Conservation (phyloP, 2,888 invertebrate genomes). For the Xestia c-nigrum region DNA sequence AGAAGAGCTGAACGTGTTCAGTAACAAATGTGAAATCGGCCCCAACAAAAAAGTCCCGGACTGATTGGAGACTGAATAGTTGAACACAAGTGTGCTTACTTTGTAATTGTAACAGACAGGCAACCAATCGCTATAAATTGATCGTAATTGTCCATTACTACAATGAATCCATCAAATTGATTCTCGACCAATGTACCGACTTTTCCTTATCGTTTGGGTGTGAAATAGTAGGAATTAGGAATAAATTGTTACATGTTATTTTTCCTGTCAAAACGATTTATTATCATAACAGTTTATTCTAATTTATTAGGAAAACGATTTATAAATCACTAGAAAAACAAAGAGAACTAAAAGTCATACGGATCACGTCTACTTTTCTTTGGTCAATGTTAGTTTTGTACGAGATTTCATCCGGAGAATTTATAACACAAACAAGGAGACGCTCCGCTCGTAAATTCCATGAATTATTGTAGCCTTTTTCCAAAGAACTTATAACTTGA, state of each 20-base stretch:
- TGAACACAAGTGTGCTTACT: slow-evolving; percentile 13
- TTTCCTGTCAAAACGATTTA: slow-evolving; percentile 22
- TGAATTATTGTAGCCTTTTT: neutral
- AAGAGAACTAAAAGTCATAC: neutral
- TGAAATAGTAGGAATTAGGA: slow-evolving; percentile 6
- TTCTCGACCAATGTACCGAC: slow-evolving; percentile 16
- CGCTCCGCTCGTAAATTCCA: neutral
- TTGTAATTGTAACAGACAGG: slow-evolving; percentile 28
- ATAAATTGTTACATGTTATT: neutral
- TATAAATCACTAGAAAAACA: neutral
- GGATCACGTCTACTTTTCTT: slow-evolving; percentile 4
- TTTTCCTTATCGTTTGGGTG: slow-evolving; percentile 35
- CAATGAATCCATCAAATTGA: slow-evolving; percentile 38
- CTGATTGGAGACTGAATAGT: neutral
- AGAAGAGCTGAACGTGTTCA: neutral
- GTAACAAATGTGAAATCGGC: neutral
- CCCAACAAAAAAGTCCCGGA: neutral
- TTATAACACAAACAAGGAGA: neutral
- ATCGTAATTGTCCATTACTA: slow-evolving; percentile 38
- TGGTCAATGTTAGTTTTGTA: slow-evolving; percentile 10
- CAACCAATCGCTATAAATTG: slow-evolving; percentile 40
- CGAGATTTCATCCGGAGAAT: slow-evolving; percentile 3
- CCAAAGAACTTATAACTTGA: neutral
- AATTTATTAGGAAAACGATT: neutral
- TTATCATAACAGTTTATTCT: neutral